Base-by-base conservation (phyloP, 1,140 invertebrate species). In the Camponotus pennsylvanicus region DNA sequence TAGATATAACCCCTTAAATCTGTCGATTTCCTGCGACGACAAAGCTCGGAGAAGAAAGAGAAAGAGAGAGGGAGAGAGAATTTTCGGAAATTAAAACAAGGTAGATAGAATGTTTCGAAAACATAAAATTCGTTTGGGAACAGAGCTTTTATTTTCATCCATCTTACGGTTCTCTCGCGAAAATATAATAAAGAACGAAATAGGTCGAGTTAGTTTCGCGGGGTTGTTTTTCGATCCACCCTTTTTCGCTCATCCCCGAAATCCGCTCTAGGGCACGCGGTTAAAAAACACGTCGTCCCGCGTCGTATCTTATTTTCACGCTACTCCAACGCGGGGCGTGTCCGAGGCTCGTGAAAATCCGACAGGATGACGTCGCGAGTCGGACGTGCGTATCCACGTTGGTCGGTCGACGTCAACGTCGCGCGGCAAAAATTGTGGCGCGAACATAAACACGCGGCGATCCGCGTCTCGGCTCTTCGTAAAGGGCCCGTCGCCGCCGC, bases 361-460 rank as follows among this genome's bases (percentile, higher is more conserved):
- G 6, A 32, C 32, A n/a, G 27, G 27, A 27, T 4, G 45, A 45
- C 15, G 45, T 52, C 21, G 40, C 40, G 42, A 21, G 67, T 27
- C 15, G 32, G 64, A 55, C 49, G 52, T 59, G 79, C 79, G 69
- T 75, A 73, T 83, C 79, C 69, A 73, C 4, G 69, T 83, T 61
- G 79, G 67, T 18, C 8, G 27, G 27, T 27, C 27, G 27, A 1
- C 40, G 34, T 67, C n/a, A 45, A 8, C 42, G 70, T 11, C 32
- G 70, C 79, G 69, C 40, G 69, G 79, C 79, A 49, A 83, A 83
- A 83, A 75, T 73, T 57, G 79, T 61, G 69, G 79, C 79, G 79
- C 69, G 79, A 83, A 83, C 79, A 83, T 83, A 83, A 83, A 83
- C 79, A 83, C 79, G 69, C 69, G 79, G 67, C 55, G 55, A 83